Evolutionary conservation across 2,113 vertebrate genomes (phyloP), one percentile per base, ranked within the genome.

Genomic region (Grammomys dolichurus): DNA sequence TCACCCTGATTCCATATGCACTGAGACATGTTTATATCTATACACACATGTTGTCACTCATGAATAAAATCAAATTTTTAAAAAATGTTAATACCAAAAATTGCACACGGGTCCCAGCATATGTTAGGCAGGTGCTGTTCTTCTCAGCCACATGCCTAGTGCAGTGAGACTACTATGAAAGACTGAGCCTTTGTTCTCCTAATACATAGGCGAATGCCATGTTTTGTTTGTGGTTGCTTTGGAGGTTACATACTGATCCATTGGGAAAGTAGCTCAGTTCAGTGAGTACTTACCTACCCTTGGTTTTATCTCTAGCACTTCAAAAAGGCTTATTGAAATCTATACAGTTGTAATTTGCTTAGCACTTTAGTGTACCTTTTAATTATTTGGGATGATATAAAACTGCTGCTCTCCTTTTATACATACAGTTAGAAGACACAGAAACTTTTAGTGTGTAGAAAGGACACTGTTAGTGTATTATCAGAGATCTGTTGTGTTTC

Each of bases 181-280:
- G 84, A 88, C 70, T 73, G 56, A 10, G 65, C 69, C 93, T 73
- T 72, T 76, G 46, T 36, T 36, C 22, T 92, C 65, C 54, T 72
- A 40, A 33, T 17, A 73, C 78, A 43, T 2, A 67, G 22, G 58
- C 46, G 76, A 72, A 91, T 36, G 46, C 12, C 58, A 90, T 7
- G 2, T 89, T 86, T 80, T 87, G 48, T 92, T 48, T 88, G 3
- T 89, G 54, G 67, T 80, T 96, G n/a, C 48, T 93, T 96, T 72
- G 26, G 26, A 26, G 36, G 10, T 4, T 94, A 58, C 90, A 46
- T 94, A 58, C 26, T 85, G 36, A 46, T 63, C 60, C 5, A 72
- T 19, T 69, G 65, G 77, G 63, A 36, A 69, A 46, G 7, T 69
- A 51, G 31, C 31, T 69, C 65, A 69, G 63, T 51, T 87, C 43